Percentiles rank a stretch among this genome's conserved stretches.
Evolutionary conservation across 2,113 vertebrate genomes (phyloP).

Genomic region (Muntiacus muntjak): DNA sequence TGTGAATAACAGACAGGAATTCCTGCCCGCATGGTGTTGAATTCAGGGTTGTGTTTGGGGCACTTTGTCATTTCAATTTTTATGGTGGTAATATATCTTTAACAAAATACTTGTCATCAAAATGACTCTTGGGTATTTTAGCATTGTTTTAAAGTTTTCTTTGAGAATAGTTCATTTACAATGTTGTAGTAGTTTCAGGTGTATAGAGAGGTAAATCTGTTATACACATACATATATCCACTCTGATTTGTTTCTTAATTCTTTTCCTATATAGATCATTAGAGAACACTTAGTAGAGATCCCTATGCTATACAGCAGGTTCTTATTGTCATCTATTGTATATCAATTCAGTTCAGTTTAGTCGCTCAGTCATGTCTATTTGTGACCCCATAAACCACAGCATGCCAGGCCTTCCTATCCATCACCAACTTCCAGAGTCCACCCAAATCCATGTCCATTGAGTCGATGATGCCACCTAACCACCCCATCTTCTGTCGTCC

Average conservation of each 20-base stretch:
- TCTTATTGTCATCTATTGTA: neutral
- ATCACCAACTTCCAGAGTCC: too few relatives aligned
- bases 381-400: too few relatives aligned
- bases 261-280: neutral
- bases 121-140: neutral
- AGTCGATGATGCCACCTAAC: too few relatives aligned
- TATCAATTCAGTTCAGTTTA: too few relatives aligned
- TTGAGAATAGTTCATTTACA: neutral
- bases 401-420: too few relatives aligned
- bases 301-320: neutral
- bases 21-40: neutral
- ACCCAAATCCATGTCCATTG: too few relatives aligned
- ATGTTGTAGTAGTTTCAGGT: neutral
- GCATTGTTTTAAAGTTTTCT: neutral
- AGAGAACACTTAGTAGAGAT: neutral
- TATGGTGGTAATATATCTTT: too few relatives aligned
- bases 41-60: neutral
- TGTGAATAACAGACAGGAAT: neutral
- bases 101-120: neutral
- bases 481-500: too few relatives aligned
- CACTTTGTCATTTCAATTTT: neutral
- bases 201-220: neutral
- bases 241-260: neutral
- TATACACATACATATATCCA: neutral
- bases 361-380: too few relatives aligned